Percentiles rank a stretch among this genome's conserved stretches.
These are phyloP conservation scores for Pachycephus smyrnensis DNA, from an alignment of 2,888 invertebrate species.

Conservation along the genomic window DNA sequence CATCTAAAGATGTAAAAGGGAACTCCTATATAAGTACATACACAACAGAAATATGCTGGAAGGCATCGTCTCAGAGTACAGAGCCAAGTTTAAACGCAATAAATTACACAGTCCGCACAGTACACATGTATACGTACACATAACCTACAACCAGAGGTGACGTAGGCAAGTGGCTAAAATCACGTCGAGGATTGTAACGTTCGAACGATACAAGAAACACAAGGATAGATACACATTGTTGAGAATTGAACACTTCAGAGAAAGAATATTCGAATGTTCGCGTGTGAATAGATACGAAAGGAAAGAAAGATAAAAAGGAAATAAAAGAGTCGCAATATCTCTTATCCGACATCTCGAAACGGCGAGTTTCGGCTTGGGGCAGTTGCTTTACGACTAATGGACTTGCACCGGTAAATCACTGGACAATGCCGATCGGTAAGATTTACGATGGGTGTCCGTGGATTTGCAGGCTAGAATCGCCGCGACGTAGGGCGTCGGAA, in stretches of 20 bases:
- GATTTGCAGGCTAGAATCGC: background rate
- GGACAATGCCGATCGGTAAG: constrained; percentile 36
- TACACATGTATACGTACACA: background rate
- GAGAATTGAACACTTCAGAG: background rate
- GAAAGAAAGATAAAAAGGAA: too few species aligned
- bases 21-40: background rate
- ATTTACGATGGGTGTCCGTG: constrained; percentile 45
- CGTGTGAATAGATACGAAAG: background rate
- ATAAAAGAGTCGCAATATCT: background rate
- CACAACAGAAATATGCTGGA: background rate
- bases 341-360: constrained; percentile 5
- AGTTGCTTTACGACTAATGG: constrained; percentile 56
- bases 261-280: background rate
- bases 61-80: background rate
- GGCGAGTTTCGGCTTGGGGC: constrained; percentile 33
- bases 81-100: background rate
- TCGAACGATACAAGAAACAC: background rate
- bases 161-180: background rate
- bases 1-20: background rate
- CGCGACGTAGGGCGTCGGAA: background rate
- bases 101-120: background rate
- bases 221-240: background rate
- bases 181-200: background rate
- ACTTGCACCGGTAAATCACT: constrained; percentile 55
- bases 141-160: background rate